These are phyloP conservation scores for Halcyon leucocephala DNA, from an alignment of 2,797 vertebrate species.

Conservation along the genomic window DNA sequence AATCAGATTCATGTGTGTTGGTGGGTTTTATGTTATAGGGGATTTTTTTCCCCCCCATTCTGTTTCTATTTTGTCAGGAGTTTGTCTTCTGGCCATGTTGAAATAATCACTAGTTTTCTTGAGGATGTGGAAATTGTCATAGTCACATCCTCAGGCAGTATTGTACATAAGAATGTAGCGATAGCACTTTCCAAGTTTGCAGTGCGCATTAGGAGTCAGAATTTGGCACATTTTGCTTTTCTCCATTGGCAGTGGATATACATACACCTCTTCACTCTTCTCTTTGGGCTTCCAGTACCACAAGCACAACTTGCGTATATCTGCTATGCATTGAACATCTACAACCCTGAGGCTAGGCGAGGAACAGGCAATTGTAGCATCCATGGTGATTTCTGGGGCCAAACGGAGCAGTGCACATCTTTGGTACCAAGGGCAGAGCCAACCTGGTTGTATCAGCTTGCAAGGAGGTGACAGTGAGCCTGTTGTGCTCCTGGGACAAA, in stretches of 20 bases:
- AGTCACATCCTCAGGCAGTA: neutral
- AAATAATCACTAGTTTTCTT: slow-evolving; percentile 20
- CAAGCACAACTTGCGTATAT: neutral
- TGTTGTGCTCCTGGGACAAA: neutral
- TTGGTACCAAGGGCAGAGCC: accelerated
- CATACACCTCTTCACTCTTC: neutral
- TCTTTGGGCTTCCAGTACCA: neutral
- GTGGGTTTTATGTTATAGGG: neutral
- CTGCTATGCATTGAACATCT: accelerated
- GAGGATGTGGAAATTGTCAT: neutral
- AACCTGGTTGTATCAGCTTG: neutral
- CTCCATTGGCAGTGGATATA: neutral
- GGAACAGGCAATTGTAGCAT: neutral
- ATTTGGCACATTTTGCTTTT: neutral
- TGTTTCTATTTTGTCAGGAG: neutral
- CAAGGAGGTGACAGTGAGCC: accelerated
- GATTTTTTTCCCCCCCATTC: neutral
- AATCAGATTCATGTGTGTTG: neutral
- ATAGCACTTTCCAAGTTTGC: neutral
- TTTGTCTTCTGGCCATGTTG: slow-evolving; percentile 13
- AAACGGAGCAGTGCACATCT: accelerated
- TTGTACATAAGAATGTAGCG: neutral
- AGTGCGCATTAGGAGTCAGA: neutral
- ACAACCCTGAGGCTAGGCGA: neutral
- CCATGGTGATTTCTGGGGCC: accelerated